These are phyloP conservation scores for Hirtodrosophila histrioides DNA, from an alignment of 2,888 invertebrate species.

Conservation along the genomic window DNA sequence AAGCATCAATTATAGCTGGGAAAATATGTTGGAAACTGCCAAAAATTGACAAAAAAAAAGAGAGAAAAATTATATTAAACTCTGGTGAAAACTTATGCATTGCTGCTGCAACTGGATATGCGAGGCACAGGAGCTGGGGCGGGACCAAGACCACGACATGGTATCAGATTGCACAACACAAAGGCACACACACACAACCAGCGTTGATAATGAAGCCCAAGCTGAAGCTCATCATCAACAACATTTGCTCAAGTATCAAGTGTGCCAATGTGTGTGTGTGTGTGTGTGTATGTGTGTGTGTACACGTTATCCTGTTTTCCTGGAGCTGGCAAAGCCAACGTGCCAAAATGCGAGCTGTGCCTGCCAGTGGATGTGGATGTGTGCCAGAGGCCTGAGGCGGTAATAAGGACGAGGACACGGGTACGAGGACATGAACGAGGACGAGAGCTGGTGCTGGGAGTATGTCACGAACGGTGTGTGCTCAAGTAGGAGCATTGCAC, in stretches of 20 bases:
- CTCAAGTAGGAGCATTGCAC: constrained; percentile 80
- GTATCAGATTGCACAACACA: constrained; percentile 73
- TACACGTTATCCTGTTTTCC: constrained; percentile 63
- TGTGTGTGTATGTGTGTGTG: constrained; percentile 33
- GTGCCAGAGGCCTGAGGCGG: constrained; percentile 48
- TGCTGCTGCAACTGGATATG: constrained; percentile 71
- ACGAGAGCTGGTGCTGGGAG: constrained; percentile 58
- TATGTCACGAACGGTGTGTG: constrained; percentile 79
- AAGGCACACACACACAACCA: constrained; percentile 19
- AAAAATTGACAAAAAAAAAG: constrained; percentile 21
- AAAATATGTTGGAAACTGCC: constrained; percentile 31
- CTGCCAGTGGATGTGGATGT: constrained; percentile 35
- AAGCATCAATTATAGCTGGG: constrained; percentile 51
- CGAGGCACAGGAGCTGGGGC: constrained; percentile 21
- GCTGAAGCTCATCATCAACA: constrained; percentile 60
- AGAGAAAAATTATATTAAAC: constrained; percentile 1
- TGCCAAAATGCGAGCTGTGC: constrained; percentile 51
- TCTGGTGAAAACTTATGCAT: constrained; percentile 5
- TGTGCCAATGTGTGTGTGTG: constrained; percentile 26
- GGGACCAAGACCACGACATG: constrained; percentile 56
- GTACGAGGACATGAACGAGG: background rate
- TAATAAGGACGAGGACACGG: constrained; percentile 17
- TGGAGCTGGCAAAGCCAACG: constrained; percentile 55
- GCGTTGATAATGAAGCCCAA: constrained; percentile 55
- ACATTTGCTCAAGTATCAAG: constrained; percentile 62